phyloP scores from a whole-genome alignment of 2,113 vertebrate species.

The Calypte anna region DNA sequence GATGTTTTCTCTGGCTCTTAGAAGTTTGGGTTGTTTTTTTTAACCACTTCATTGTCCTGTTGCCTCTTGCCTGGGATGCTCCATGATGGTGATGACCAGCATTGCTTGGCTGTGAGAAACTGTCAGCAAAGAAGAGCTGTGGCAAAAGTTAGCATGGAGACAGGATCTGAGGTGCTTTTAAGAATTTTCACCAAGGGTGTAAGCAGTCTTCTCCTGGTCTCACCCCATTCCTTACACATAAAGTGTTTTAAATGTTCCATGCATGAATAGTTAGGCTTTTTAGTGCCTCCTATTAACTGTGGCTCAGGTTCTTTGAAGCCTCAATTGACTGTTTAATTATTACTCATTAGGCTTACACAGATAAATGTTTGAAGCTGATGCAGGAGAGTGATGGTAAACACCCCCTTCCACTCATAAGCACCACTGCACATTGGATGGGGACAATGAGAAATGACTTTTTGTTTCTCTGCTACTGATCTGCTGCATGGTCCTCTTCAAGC shows the following conservation, averaged over 20 bases:
- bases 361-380: background rate
- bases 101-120: background rate
- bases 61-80: background rate
- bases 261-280: background rate
- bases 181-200: background rate
- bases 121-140: background rate
- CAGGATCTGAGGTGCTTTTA: background rate
- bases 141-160: background rate
- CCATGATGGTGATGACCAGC: fast-evolving
- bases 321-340: background rate
- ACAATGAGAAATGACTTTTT: fast-evolving
- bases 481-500: background rate
- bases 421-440: background rate
- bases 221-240: background rate
- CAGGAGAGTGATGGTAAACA: background rate
- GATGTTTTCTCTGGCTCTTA: background rate
- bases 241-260: no score
- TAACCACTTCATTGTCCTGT: fast-evolving
- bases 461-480: background rate
- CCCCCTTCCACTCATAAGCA: background rate
- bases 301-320: background rate
- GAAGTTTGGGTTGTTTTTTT: background rate
- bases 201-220: background rate
- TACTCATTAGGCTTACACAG: background rate
- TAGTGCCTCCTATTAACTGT: background rate